Evolutionary conservation across 1,140 invertebrate species (phyloP), one percentile per base, ranked within the genome.

Genomic region (Macrostomum lignano): DNA sequence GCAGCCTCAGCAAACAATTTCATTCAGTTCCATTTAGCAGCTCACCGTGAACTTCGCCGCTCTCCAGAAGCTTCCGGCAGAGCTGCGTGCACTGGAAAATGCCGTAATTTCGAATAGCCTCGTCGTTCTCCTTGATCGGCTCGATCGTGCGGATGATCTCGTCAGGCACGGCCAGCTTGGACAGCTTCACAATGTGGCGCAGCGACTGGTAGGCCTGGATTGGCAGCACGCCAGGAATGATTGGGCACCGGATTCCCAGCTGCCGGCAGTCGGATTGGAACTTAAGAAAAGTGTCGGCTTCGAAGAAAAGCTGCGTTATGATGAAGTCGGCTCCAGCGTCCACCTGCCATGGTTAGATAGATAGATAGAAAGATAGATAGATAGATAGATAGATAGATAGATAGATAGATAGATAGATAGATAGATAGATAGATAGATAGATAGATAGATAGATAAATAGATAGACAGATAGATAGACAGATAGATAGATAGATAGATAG

Each of bases 251-350:
- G 33, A 75, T 74, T n/a, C 67, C 69, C 33, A 67, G 52, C 7
- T 46, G 38, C 35, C 65, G 49, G 46, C 72, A 74, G 42, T 69
- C 66, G 26, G 61, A 48, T 1, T 68, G 63, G 49, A 71, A 75
- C 21, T 64, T 53, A 15, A 69, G 52, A 40, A 70, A 71, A 1
- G 59, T 52, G 33, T 65, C 49, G 3, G 65, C 52, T 24, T 70
- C 61, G 41, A 74, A 73, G 44, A 70, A 68, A 10, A 72, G 55
- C 55, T 75, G 73, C 2, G 72, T 72, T 40, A 75, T 69, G 17
- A 75, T 67, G 39, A 74, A 72, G 52, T 73, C 66, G 10, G 72
- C 72, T 2, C 73, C 72, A 24, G 66, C 67, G 40, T 70, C 62
- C 17, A 72, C 67, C n/a, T n/a, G n/a, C n/a, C n/a, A n/a, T n/a